Evolutionary conservation across 2,888 invertebrate genomes (phyloP), one percentile per base, ranked within the genome.

Genomic region (Subacronicta megacephala): DNA sequence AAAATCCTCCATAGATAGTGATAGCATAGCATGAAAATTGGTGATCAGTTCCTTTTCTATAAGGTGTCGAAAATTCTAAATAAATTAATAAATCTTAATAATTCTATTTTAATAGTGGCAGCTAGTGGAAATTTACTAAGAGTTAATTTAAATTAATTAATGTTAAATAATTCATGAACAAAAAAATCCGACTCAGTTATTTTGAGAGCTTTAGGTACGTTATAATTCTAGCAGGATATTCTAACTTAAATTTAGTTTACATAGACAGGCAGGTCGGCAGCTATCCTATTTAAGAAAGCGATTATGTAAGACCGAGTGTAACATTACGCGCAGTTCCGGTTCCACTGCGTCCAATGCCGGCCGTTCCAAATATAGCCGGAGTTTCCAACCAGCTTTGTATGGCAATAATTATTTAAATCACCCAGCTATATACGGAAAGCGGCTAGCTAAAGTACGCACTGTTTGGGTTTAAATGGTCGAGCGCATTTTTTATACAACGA

Each of bases 281-380:
- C 7, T 12, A n/a, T 13, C 3, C 43, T 41, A 36, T 31, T 52
- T 40, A 45, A 42, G 72, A 71, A 71, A 71, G 75, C 42, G 43
- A 58, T 55, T 72, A 56, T 38, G 66, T 72, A 66, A 75, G 38
- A 2, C 13, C 23, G 15, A 20, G 62, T 20, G 36, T 29, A 38
- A 29, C 33, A 26, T 13, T 12, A 33, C n/a, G 10, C 16, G 26
- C 13, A 66, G 72, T 54, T 72, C 75, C 71, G 76, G 55, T n/a
- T 72, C 26, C 35, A 37, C 33, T 43, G 31, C 38, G 49, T 29
- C 10, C 46, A 51, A 13, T 40, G 41, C n/a, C 13, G 17, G 29
- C 46, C 26, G 49, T 0, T 31, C 58, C 53, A 38, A 61, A 65
- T 66, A 61, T 44, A 45, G 67, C 6, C 50, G 40, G 36, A 10